Evolutionary conservation across 2,888 invertebrate species (phyloP).

Genomic region (Pherbina coryleti): DNA sequence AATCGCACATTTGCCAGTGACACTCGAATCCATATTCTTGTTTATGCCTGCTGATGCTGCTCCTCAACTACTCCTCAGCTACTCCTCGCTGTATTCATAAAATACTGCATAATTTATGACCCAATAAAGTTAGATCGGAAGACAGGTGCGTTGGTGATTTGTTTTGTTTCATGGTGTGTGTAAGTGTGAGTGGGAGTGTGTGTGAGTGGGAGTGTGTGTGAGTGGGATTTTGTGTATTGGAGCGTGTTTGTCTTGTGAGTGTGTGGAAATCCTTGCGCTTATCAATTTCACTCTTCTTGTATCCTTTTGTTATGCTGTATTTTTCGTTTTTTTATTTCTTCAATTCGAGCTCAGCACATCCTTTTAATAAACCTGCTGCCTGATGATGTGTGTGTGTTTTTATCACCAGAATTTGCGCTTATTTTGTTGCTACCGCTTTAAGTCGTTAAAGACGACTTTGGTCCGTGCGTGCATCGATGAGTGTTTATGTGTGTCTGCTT

Average conservation of each 20-base stretch:
- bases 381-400: background rate
- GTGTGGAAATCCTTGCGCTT: slow-evolving; percentile 16
- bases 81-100: background rate
- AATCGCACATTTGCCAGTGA: background rate
- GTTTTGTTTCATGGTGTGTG: background rate
- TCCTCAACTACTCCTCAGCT: too few species aligned
- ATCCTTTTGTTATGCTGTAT: slow-evolving; percentile 14
- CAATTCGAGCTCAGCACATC: background rate
- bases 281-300: background rate
- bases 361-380: slow-evolving; percentile 22
- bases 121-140: slow-evolving; percentile 39
- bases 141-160: slow-evolving; percentile 26
- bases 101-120: slow-evolving; percentile 44
- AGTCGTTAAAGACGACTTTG: too few species aligned
- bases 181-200: too few species aligned
- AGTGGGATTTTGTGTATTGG: background rate
- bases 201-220: too few species aligned
- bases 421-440: too few species aligned
- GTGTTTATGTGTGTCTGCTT: background rate
- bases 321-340: background rate
- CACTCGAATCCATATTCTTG: background rate
- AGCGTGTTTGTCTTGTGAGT: slow-evolving; percentile 1
- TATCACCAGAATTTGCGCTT: background rate
- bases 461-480: background rate
- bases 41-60: background rate